Evolutionary conservation across 2,797 vertebrate genomes (phyloP), one percentile per base, ranked within the genome.

Genomic region (Manis crassicaudata): DNA sequence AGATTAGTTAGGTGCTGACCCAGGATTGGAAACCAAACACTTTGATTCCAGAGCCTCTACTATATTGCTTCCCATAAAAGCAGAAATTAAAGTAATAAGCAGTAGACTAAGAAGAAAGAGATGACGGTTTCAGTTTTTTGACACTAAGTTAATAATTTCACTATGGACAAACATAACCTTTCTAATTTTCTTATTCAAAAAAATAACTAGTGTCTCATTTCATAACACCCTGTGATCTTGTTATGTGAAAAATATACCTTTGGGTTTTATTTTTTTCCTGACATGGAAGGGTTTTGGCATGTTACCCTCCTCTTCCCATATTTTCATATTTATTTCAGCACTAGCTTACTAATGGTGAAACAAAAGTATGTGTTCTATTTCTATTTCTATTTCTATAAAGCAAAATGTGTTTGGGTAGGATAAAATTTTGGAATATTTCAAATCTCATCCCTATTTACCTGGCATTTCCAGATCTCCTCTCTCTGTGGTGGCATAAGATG

Each of bases 381-480:
- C 27, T 79, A 58, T 40, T 62, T 87, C 27, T 76, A 52, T 67
- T 54, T 91, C 77, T 73, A 13, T 68, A 88, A 85, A 95, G 43
- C 65, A 93, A 93, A 84, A 95, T 79, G 32, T 77, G 20, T 77
- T 70, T 40, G 70, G 7, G 32, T 87, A 27, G 40, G 65, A 80
- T 79, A 79, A 91, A 83, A 88, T 29, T 88, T 82, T n/a, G 62
- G 58, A 92, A 92, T 75, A 68, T 68, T 95, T 91, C 56, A 92
- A 83, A 73, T 75, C 43, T 40, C 65, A 95, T 67, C 72, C 7
- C 29, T 88, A 18, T 65, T 68, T 94, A 80, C 92, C 60, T 72
- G 67, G 13, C n/a, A 52, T 92, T 87, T 95, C 88, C 27, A 72
- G 37, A 58, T 77, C 56, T 88, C n/a, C 65, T 72, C 27, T 92